Percentiles rank a stretch among this genome's conserved stretches.
These are phyloP conservation scores for Bovichtus variegatus DNA, from an alignment of 2,797 vertebrate species.

Conservation along the genomic window DNA sequence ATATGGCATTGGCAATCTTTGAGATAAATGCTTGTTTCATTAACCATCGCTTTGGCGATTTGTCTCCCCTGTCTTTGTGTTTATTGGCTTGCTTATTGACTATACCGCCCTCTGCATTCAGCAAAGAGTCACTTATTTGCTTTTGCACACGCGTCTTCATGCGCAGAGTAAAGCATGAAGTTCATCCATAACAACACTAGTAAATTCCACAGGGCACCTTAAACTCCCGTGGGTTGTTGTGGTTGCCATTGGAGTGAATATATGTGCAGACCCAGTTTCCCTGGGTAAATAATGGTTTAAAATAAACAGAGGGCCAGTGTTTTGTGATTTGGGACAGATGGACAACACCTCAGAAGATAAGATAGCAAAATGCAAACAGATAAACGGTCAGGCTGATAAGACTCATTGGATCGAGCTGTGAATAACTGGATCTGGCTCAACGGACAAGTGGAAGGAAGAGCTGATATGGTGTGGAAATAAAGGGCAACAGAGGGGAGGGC, in stretches of 20 bases:
- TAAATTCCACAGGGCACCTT: background rate
- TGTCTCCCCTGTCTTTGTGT: background rate
- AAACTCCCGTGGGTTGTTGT: background rate
- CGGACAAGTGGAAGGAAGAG: slow-evolving; percentile 24
- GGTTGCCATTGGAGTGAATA: slow-evolving; percentile 13
- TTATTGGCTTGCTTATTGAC: background rate
- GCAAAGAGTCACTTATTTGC: background rate
- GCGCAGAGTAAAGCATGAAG: background rate
- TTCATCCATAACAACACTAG: background rate
- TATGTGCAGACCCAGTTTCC: slow-evolving; percentile 32
- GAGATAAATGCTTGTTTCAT: background rate
- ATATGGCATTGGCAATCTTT: background rate
- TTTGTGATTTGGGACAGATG: slow-evolving; percentile 50
- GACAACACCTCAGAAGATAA: slow-evolving; percentile 61
- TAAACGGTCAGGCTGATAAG: slow-evolving; percentile 54
- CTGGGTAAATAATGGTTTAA: slow-evolving; percentile 30
- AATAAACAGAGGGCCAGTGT: slow-evolving; percentile 39
- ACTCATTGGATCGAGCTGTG: slow-evolving; percentile 43
- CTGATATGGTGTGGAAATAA: slow-evolving; percentile 32
- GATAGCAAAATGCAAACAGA: slow-evolving; percentile 54
- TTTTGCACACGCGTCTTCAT: background rate
- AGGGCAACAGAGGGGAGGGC: slow-evolving; percentile 20
- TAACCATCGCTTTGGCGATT: background rate
- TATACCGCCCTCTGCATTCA: background rate
- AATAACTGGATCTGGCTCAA: slow-evolving; percentile 42